phyloP scores from a whole-genome alignment of 2,113 vertebrate genomes.

The Leuciscus idus region DNA sequence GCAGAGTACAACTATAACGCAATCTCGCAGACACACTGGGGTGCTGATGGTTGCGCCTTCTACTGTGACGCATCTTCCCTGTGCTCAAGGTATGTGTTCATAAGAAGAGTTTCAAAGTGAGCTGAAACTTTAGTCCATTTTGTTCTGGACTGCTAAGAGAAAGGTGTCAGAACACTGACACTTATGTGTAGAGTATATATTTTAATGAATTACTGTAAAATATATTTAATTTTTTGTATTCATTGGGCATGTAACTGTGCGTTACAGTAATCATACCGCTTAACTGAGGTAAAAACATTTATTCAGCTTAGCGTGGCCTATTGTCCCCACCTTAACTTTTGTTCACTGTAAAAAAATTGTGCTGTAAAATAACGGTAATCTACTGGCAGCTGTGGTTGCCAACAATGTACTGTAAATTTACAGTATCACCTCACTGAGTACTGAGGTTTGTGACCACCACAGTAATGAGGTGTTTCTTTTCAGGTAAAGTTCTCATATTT shows the following conservation, averaged over 20 bases:
- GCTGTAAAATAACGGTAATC: too few species aligned
- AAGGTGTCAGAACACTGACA: neutral
- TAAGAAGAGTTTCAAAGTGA: neutral
- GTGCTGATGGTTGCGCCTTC: conserved; percentile 54
- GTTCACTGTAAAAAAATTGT: neutral
- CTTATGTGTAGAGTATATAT: neutral
- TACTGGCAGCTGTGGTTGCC: too few species aligned
- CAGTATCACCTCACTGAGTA: too few species aligned
- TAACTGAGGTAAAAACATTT: neutral
- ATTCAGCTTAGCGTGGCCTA: neutral
- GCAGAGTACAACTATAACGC: conserved; percentile 26
- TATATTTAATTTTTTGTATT: neutral
- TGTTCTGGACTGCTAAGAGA: neutral
- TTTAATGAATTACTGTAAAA: neutral
- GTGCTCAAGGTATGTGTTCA: neutral
- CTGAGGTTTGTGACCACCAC: too few species aligned
- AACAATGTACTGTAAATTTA: too few species aligned
- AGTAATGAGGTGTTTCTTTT: neutral
- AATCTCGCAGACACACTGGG: conserved; percentile 39
- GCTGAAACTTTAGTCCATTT: neutral
- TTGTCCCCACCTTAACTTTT: neutral
- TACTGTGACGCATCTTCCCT: conserved; percentile 20
- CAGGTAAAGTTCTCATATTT: neutral
- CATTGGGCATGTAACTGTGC: neutral
- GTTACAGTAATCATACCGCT: neutral